phyloP scores from a whole-genome alignment of 2,113 vertebrate genomes.

The Amblyornis subalaris region DNA sequence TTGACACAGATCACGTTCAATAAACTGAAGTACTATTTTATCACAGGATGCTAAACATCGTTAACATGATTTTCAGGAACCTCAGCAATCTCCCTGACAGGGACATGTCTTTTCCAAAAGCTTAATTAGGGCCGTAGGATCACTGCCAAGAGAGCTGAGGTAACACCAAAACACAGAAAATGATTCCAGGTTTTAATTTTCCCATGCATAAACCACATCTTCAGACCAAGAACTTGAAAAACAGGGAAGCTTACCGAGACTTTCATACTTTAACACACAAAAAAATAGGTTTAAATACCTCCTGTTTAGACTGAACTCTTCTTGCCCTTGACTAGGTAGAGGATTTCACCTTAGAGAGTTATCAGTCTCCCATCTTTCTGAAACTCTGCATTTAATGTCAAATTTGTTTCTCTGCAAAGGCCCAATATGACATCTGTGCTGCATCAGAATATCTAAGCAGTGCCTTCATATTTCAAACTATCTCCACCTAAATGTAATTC shows the following conservation, averaged over 20 bases:
- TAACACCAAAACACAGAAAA: background rate
- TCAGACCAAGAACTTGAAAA: background rate
- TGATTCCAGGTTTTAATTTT: background rate
- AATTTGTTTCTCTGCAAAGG: background rate
- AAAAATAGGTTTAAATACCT: background rate
- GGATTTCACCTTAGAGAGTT: background rate
- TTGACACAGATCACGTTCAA: background rate
- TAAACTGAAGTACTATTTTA: background rate
- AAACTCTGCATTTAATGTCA: background rate
- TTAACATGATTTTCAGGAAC: background rate
- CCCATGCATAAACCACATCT: background rate
- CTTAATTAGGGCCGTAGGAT: background rate
- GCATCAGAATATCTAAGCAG: background rate
- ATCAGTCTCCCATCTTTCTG: background rate
- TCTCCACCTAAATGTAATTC: background rate
- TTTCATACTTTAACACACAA: background rate
- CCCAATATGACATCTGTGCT: accelerated
- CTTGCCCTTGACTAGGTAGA: background rate
- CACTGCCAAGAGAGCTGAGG: background rate
- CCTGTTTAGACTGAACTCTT: background rate
- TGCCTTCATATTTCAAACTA: background rate
- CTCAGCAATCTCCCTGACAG: background rate
- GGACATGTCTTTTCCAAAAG: background rate
- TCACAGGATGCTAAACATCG: background rate
- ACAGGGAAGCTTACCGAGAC: background rate